These are phyloP conservation scores for Tachysurus fulvidraco DNA, from an alignment of 2,113 vertebrate species.

Conservation along the genomic window DNA sequence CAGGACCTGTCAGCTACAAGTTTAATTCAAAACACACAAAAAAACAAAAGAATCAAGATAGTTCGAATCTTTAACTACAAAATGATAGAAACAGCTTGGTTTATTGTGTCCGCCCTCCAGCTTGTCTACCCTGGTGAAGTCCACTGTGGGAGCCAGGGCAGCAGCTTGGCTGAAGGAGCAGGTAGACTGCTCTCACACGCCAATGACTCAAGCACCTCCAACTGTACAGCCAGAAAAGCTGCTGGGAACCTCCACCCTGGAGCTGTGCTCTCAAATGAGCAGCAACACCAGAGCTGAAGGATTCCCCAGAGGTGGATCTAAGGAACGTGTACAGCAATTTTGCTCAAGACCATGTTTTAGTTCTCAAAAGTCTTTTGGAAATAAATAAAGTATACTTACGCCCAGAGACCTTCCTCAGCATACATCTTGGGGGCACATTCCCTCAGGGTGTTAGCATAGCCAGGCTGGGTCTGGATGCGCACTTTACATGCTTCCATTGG, in stretches of 20 bases:
- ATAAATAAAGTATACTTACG: conserved; percentile 77
- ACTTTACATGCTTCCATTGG: conserved; percentile 99
- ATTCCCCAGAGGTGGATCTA: conserved; percentile 90
- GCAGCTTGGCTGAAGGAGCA: conserved; percentile 71
- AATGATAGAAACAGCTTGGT: background rate
- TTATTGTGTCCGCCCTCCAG: conserved; percentile 76
- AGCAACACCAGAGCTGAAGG: conserved; percentile 73
- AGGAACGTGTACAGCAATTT: conserved; percentile 73
- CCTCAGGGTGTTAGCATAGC: conserved; percentile 94
- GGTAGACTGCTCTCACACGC: conserved; percentile 85
- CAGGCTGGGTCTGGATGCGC: conserved; percentile 96
- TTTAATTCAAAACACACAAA: background rate
- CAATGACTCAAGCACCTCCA: conserved; percentile 91
- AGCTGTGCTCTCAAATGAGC: conserved; percentile 71
- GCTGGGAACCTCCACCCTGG: conserved; percentile 72
- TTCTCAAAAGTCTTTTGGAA: background rate
- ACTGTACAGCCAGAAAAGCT: conserved; percentile 85
- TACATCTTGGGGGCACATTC: conserved; percentile 93
- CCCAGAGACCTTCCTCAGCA: conserved; percentile 91
- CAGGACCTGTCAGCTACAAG: too few relatives aligned
- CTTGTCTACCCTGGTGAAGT: conserved; percentile 67
- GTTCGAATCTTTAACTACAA: background rate
- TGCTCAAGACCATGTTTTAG: background rate
- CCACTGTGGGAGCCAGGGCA: conserved; percentile 50
- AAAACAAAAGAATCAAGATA: background rate